Conservation (phyloP, 2,888 invertebrate genomes). For the Pyrocoelia pectoralis region DNA sequence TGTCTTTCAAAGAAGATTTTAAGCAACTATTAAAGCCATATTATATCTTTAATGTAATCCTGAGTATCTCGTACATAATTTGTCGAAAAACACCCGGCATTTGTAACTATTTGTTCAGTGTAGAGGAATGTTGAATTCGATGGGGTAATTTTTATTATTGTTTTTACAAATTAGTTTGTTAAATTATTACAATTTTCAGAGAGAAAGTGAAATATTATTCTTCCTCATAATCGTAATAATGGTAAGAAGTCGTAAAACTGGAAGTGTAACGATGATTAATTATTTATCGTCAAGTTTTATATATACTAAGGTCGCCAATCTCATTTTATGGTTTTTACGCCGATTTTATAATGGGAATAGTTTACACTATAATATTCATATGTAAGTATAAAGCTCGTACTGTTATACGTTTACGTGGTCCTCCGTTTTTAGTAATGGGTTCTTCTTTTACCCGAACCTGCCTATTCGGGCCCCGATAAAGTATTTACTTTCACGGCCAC, state of each 20-base stretch:
- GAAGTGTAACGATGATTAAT: conserved; percentile 88
- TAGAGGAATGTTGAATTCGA: conserved; percentile 83
- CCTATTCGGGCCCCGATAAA: conserved; percentile 90
- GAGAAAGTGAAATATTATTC: conserved; percentile 95
- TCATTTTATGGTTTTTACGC: conserved; percentile 92
- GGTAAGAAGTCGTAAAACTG: conserved; percentile 91
- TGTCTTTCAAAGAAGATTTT: conserved; percentile 80
- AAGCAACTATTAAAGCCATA: conserved; percentile 81
- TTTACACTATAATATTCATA: conserved; percentile 79
- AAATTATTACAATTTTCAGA: conserved; percentile 67
- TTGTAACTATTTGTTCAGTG: conserved; percentile 78
- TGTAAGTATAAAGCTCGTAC: conserved; percentile 70
- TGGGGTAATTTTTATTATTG: conserved; percentile 67
- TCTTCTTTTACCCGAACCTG: conserved; percentile 91
- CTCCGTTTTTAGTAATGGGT: conserved; percentile 74
- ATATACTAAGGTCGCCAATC: conserved; percentile 93
- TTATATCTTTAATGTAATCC: conserved; percentile 85
- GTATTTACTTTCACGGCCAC: conserved; percentile 86
- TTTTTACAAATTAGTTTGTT: no score
- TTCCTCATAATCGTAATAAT: conserved; percentile 94
- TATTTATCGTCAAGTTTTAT: conserved; percentile 94
- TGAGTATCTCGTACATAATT: conserved; percentile 83
- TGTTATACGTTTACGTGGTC: no score
- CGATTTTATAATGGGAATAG: conserved; percentile 83
- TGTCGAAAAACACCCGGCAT: conserved; percentile 76